phyloP scores from a whole-genome alignment of 2,797 vertebrate genomes.

The Onychomys torridus region DNA sequence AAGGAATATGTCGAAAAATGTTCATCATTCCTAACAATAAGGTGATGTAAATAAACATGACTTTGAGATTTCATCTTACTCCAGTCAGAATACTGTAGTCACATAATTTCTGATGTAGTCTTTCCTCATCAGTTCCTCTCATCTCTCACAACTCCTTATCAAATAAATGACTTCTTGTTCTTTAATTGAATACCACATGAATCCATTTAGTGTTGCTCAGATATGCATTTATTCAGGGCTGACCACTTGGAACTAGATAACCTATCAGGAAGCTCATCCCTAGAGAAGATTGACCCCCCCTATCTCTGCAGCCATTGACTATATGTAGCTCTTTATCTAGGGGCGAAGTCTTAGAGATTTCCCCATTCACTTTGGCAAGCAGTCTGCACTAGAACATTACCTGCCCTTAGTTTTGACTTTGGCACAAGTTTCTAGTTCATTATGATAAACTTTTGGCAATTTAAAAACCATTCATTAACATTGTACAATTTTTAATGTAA shows the following conservation, averaged over 20 bases:
- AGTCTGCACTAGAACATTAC: too few species aligned
- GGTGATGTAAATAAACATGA: background rate
- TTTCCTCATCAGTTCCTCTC: background rate
- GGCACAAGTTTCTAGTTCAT: background rate
- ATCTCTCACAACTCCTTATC: background rate
- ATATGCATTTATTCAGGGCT: background rate
- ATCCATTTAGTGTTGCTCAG: background rate
- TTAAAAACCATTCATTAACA: background rate
- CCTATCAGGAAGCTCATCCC: background rate
- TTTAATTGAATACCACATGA: background rate
- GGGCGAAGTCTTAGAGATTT: background rate
- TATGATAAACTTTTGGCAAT: background rate
- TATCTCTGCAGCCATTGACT: background rate
- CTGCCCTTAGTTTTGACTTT: background rate
- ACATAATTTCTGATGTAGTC: background rate
- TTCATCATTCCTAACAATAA: background rate
- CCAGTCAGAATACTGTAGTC: background rate
- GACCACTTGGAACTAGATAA: background rate
- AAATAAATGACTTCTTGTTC: background rate
- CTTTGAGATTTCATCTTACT: background rate
- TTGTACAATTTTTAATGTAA: background rate
- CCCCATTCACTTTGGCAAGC: background rate
- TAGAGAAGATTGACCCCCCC: background rate
- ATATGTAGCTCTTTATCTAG: background rate
- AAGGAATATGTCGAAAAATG: background rate